Evolutionary conservation across 2,113 vertebrate species (phyloP), one percentile per base, ranked within the genome.

Genomic region (Hyperopisus bebe): DNA sequence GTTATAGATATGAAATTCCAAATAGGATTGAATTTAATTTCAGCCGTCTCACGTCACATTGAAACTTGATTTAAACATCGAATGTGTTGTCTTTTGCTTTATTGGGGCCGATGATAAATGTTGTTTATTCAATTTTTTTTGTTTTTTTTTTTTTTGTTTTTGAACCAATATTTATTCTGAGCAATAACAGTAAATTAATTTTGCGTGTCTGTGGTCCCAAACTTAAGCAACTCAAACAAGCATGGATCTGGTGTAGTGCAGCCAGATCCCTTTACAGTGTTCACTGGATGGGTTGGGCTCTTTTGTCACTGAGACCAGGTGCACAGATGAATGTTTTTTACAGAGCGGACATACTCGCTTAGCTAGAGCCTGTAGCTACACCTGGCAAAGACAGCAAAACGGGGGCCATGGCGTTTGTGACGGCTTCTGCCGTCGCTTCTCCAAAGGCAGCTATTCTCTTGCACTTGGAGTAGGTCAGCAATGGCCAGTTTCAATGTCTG

Each of bases 111-210:
- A 31, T 51, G n/a, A 39, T n/a, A 51, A 35, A 39, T 53, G 27
- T 55, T 19, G 47, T 9, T 48, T 47, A 31, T 24, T 58, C 15
- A 9, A 3, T 19, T n/a, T 47, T 48, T 50, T 42, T 27, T 31
- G 35, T 88, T 88, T n/a, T n/a, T n/a, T n/a, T n/a, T n/a, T n/a
- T n/a, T n/a, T n/a, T 47, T 17, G 39, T 55, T 84, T 48, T 89
- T 84, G 39, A 35, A 46, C 88, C 88, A n/a, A 51, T 85, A 89
- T 84, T 89, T 85, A 85, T 58, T 58, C 51, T 89, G 24, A 89
- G 80, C n/a, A 89, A 89, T 85, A n/a, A 62, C 51, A 50, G 53
- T 31, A 13, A 62, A 10, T 84, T 62, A 7, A 27, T 62, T 58
- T 62, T 27, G 50, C 3, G 51, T 21, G 35, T 77, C 77, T 83